Percentiles rank a stretch among this genome's conserved stretches.
Evolutionary conservation across 1,140 invertebrate genomes (phyloP).

Genomic region (Lamellibrachia luymesi): DNA sequence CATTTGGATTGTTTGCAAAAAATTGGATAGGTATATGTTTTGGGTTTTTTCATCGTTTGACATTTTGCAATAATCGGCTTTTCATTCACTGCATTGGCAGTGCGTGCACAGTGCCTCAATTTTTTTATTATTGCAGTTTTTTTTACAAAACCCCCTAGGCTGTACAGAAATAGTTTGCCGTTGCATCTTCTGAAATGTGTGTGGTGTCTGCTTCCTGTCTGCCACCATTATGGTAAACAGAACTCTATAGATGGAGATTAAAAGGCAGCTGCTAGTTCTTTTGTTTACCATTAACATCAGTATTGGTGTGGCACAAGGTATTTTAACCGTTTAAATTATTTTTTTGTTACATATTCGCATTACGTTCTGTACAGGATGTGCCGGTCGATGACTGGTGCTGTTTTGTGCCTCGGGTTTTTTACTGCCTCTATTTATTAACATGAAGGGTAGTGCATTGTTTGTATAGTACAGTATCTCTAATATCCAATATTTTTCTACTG

Average conservation of each 20-base stretch:
- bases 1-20: too few species aligned
- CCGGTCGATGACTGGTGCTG: background rate
- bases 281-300: background rate
- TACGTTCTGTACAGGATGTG: background rate
- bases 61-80: too few species aligned
- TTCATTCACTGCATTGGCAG: too few species aligned
- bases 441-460: background rate
- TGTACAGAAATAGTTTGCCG: background rate
- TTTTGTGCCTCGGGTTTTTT: background rate
- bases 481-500: background rate
- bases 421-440: background rate
- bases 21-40: too few species aligned
- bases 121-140: too few species aligned
- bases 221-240: background rate
- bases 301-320: background rate
- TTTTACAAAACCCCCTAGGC: background rate
- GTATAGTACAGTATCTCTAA: background rate
- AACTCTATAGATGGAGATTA: background rate
- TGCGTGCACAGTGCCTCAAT: too few species aligned
- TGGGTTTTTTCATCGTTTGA: too few species aligned
- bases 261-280: background rate
- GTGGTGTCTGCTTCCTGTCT: background rate
- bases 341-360: background rate
- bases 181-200: background rate
- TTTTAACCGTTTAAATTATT: background rate